Evolutionary conservation across 2,888 invertebrate species (phyloP).

Genomic region (Sesia bembeciformis): DNA sequence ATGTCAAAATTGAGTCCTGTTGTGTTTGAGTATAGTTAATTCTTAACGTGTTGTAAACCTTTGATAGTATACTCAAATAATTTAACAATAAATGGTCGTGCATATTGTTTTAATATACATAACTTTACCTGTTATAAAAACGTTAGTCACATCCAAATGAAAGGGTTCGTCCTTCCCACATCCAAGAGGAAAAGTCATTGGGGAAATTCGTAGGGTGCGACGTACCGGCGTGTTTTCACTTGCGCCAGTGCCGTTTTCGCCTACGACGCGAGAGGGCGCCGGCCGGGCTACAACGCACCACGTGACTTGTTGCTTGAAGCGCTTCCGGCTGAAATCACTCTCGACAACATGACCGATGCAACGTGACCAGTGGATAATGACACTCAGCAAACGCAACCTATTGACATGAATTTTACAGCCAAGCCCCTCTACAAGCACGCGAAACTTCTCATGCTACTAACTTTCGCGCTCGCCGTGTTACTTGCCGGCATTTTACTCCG

Average conservation of each 20-base stretch:
- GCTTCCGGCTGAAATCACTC: conserved; percentile 9
- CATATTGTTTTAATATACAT: too few species aligned
- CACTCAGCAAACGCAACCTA: conserved; percentile 15
- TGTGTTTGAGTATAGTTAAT: too few species aligned
- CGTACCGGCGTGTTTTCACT: conserved; percentile 60
- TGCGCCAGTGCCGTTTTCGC: conserved; percentile 61
- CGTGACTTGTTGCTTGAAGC: conserved; percentile 62
- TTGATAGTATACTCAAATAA: too few species aligned
- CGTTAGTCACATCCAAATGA: conserved; percentile 36
- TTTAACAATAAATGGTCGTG: too few species aligned
- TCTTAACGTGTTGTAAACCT: too few species aligned
- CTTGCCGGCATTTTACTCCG: conserved; percentile 49
- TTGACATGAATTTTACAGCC: conserved; percentile 62
- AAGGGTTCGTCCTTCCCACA: conserved; percentile 34
- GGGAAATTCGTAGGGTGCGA: conserved; percentile 69
- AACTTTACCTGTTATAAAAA: too few species aligned
- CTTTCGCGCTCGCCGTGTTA: conserved; percentile 45
- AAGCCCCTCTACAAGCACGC: conserved; percentile 54
- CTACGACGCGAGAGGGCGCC: conserved; percentile 68
- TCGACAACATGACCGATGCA: conserved; percentile 31
- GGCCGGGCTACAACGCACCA: conserved; percentile 36
- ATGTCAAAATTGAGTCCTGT: too few species aligned
- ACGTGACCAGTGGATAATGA: conserved; percentile 31
- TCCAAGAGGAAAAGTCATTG: conserved; percentile 63
- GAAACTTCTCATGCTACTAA: conserved; percentile 49